Conservation (phyloP, 2,888 invertebrate genomes). For the Ormia ochracea region DNA sequence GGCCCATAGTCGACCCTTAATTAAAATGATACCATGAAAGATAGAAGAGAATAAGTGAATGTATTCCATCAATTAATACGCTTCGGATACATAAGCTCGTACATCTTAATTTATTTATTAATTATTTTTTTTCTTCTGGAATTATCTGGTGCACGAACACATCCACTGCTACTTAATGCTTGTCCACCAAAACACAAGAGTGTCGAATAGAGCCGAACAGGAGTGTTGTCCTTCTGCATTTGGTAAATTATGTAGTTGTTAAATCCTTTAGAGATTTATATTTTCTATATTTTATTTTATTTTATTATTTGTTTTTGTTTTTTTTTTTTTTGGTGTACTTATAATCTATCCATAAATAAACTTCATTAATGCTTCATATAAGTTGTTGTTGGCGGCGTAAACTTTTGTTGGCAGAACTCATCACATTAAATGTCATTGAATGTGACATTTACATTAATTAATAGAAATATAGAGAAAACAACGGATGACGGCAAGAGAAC, state of each 20-base stretch:
- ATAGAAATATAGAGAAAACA: slow-evolving; percentile 62
- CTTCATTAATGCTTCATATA: slow-evolving; percentile 33
- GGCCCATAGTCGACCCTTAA: slow-evolving; percentile 45
- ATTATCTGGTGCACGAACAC: neutral
- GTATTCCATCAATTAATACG: slow-evolving; percentile 55
- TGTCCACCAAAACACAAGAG: neutral
- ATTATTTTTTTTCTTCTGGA: slow-evolving; percentile 8
- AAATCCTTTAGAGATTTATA: slow-evolving; percentile 73
- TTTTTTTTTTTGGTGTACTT: too few relatives aligned
- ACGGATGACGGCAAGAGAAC: slow-evolving; percentile 5
- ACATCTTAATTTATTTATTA: slow-evolving; percentile 29
- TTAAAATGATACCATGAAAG: slow-evolving; percentile 49
- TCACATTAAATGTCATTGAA: slow-evolving; percentile 69
- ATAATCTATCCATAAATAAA: slow-evolving; percentile 59
- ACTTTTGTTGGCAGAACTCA: slow-evolving; percentile 48
- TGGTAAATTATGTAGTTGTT: slow-evolving; percentile 45
- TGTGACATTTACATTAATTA: slow-evolving; percentile 70
- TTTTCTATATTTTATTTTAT: slow-evolving; percentile 29
- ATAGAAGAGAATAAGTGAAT: neutral
- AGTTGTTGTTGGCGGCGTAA: slow-evolving; percentile 9
- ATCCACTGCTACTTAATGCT: neutral
- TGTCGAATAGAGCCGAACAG: too few relatives aligned
- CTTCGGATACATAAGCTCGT: slow-evolving; percentile 27
- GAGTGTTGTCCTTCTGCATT: slow-evolving; percentile 35
- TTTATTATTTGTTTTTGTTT: too few relatives aligned